Conservation (phyloP, 2,888 invertebrate genomes). For the Drosophila antonietae region DNA sequence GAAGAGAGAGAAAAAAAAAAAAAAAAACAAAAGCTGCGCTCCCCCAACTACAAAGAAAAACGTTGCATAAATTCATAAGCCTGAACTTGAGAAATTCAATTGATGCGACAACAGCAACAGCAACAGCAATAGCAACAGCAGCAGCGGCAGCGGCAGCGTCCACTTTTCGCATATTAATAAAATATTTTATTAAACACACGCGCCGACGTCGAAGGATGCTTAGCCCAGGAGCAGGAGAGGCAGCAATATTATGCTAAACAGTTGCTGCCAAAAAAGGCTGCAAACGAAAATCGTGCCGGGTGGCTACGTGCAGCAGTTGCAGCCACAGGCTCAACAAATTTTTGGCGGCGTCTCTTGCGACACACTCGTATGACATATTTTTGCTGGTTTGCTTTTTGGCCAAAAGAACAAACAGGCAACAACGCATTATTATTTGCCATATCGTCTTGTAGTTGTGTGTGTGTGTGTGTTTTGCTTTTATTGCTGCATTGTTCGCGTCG, state of each 20-base stretch:
- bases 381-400: constrained; percentile 40
- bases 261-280: constrained; percentile 77
- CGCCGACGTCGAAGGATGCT: constrained; percentile 51
- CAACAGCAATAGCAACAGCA: constrained; percentile 29
- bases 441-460: neutral
- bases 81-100: constrained; percentile 79
- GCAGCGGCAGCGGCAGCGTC: constrained; percentile 37
- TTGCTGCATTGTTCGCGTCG: constrained; percentile 53
- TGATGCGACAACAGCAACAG: constrained; percentile 64
- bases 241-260: constrained; percentile 76
- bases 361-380: constrained; percentile 83
- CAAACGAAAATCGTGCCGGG: constrained; percentile 77
- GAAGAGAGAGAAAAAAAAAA: neutral
- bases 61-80: constrained; percentile 80
- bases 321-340: constrained; percentile 71
- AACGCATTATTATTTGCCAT: constrained; percentile 55
- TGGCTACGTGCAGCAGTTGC: constrained; percentile 20
- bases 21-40: constrained; percentile 22
- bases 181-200: constrained; percentile 81
- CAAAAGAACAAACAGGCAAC: constrained; percentile 44
- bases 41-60: constrained; percentile 48
- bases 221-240: constrained; percentile 24
- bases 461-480: constrained; percentile 35
- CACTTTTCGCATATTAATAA: constrained; percentile 78
- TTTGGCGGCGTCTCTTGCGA: constrained; percentile 84